phyloP scores from a whole-genome alignment of 2,888 invertebrate genomes.

The Geotrupes spiniger region DNA sequence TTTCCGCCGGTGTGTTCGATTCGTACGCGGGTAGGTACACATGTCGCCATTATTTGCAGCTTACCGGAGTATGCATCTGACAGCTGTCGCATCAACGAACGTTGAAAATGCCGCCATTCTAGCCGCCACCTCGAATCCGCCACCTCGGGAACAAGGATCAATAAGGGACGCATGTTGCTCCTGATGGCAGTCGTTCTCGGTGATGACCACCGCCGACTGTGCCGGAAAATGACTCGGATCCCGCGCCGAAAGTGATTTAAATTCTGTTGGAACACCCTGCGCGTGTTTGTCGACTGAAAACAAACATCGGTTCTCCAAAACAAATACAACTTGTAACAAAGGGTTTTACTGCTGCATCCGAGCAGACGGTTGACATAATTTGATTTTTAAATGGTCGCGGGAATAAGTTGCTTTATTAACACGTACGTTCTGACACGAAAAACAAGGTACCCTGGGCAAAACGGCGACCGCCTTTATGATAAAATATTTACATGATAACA shows the following conservation, averaged over 20 bases:
- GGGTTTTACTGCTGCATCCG: constrained; percentile 3
- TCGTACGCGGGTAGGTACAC: constrained; percentile 42
- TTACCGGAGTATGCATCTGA: constrained; percentile 47
- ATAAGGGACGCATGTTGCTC: constrained; percentile 37
- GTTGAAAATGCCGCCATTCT: constrained; percentile 46
- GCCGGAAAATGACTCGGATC: constrained; percentile 28
- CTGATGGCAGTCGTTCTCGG: constrained; percentile 30
- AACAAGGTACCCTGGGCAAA: too few relatives aligned
- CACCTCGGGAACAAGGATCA: constrained; percentile 38
- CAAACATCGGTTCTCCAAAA: constrained; percentile 6
- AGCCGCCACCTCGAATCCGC: constrained; percentile 36
- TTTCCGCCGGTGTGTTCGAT: constrained; percentile 40
- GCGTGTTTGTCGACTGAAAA: constrained; percentile 6
- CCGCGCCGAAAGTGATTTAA: constrained; percentile 26
- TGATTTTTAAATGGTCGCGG: constrained; percentile 3
- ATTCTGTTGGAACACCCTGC: constrained; percentile 13
- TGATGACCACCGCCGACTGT: constrained; percentile 33
- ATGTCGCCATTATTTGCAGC: constrained; percentile 52
- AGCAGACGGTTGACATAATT: constrained; percentile 2
- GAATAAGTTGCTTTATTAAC: too few relatives aligned
- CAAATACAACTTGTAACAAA: constrained; percentile 8
- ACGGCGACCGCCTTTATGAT: too few relatives aligned
- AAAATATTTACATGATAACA: too few relatives aligned
- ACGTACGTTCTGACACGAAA: too few relatives aligned
- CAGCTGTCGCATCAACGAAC: constrained; percentile 51